These are phyloP conservation scores for Hesperia comma DNA, from an alignment of 2,888 invertebrate genomes.

Conservation along the genomic window DNA sequence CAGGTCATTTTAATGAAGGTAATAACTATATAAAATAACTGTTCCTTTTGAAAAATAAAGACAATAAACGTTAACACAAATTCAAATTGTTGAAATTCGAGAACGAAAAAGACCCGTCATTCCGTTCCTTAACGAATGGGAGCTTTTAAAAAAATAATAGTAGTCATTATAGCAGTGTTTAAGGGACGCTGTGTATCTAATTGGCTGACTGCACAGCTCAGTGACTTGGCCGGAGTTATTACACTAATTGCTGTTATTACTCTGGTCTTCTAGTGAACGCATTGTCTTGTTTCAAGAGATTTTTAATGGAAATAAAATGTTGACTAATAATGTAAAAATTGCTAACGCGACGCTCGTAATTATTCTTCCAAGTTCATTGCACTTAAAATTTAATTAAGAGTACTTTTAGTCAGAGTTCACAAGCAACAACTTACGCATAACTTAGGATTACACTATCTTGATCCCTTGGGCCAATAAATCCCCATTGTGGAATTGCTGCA, in stretches of 20 bases:
- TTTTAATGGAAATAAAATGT: conserved; percentile 5
- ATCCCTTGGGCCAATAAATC: too few relatives aligned
- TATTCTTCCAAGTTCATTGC: too few relatives aligned
- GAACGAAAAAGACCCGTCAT: conserved; percentile 7
- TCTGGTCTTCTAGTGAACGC: conserved; percentile 19
- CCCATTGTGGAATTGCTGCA: too few relatives aligned
- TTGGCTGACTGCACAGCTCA: conserved; percentile 35
- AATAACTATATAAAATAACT: too few relatives aligned
- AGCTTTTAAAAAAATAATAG: conserved; percentile 55
- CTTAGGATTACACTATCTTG: too few relatives aligned
- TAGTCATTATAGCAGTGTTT: conserved; percentile 53
- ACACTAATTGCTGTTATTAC: conserved; percentile 27
- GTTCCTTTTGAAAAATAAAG: too few relatives aligned
- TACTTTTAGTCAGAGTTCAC: too few relatives aligned
- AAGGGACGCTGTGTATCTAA: conserved; percentile 41
- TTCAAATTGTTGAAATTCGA: not conserved
- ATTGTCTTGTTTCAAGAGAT: conserved; percentile 3
- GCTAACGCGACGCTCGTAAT: too few relatives aligned
- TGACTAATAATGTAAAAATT: too few relatives aligned
- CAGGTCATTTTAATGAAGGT: too few relatives aligned
- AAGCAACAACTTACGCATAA: too few relatives aligned
- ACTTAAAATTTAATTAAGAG: too few relatives aligned
- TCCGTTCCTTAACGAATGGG: conserved; percentile 39
- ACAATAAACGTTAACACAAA: not conserved
- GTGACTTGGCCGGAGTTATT: conserved; percentile 34